These are phyloP conservation scores for Rhyzopertha dominica DNA, from an alignment of 1,140 invertebrate species.

Conservation along the genomic window DNA sequence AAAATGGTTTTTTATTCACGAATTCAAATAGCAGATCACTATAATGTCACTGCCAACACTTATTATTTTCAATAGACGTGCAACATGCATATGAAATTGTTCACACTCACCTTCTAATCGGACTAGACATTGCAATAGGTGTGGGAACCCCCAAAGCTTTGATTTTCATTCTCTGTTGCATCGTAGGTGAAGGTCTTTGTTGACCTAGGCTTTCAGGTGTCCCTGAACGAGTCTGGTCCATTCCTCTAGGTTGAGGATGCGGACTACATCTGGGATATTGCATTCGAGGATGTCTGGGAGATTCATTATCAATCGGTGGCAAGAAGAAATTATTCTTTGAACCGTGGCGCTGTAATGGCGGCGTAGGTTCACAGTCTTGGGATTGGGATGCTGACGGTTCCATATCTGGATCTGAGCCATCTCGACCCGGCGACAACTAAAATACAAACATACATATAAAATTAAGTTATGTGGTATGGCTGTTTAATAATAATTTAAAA, in stretches of 20 bases:
- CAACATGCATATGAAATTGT: no score
- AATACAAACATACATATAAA: constrained; percentile 24
- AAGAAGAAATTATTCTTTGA: constrained; percentile 91
- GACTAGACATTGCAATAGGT: constrained; percentile 78
- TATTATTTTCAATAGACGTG: no score
- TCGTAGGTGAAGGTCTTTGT: constrained; percentile 70
- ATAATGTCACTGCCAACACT: no score
- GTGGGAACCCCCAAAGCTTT: constrained; percentile 85
- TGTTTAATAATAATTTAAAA: no score
- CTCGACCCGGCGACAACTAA: constrained; percentile 73
- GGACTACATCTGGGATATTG: constrained; percentile 70
- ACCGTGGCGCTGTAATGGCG: constrained; percentile 81
- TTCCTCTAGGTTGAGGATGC: constrained; percentile 65
- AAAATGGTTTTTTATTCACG: no score
- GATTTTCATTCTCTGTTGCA: constrained; percentile 85
- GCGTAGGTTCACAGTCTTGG: constrained; percentile 89
- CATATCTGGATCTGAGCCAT: constrained; percentile 73
- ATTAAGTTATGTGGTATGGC: no score
- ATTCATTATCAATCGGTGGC: constrained; percentile 59
- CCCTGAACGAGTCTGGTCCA: constrained; percentile 61
- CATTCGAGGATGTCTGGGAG: constrained; percentile 56
- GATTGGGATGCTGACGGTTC: constrained; percentile 82
- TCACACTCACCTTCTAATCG: constrained; percentile 65
- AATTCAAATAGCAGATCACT: no score
- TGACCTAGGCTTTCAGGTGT: constrained; percentile 57